phyloP scores from a whole-genome alignment of 2,888 invertebrate species.

The Eupithecia vulgata region DNA sequence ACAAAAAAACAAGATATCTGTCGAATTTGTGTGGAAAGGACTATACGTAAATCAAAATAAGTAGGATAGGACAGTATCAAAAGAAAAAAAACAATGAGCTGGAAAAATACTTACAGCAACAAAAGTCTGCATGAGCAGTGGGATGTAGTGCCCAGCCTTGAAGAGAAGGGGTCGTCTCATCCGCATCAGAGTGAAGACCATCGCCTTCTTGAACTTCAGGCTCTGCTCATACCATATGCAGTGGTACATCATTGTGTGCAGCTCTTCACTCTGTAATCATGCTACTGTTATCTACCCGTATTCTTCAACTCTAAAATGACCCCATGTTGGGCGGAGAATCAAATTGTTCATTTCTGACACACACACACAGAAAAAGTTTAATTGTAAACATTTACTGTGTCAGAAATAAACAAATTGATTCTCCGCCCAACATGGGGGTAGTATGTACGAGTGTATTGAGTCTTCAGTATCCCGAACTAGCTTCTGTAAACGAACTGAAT shows the following conservation, averaged over 20 bases:
- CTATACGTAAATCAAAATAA: not conserved
- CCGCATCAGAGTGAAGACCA: conserved; percentile 79
- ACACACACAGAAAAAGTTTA: too few species aligned
- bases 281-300: too few species aligned
- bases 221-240: conserved; percentile 83
- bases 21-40: too few species aligned
- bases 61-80: not conserved
- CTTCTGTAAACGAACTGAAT: not conserved
- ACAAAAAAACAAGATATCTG: too few species aligned
- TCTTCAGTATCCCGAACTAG: too few species aligned
- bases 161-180: conserved; percentile 64
- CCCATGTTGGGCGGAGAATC: too few species aligned
- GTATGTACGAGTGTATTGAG: too few species aligned
- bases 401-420: too few species aligned
- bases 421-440: too few species aligned
- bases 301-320: too few species aligned
- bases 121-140: conserved; percentile 70
- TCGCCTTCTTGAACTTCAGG: conserved; percentile 66
- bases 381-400: too few species aligned
- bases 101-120: conserved; percentile 64
- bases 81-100: not conserved
- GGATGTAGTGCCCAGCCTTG: conserved; percentile 44
- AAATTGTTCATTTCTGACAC: too few species aligned
- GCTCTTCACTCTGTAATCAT: conserved; percentile 63
- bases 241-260: conserved; percentile 77